phyloP scores from a whole-genome alignment of 2,888 invertebrate genomes.

The Ischnura elegans region DNA sequence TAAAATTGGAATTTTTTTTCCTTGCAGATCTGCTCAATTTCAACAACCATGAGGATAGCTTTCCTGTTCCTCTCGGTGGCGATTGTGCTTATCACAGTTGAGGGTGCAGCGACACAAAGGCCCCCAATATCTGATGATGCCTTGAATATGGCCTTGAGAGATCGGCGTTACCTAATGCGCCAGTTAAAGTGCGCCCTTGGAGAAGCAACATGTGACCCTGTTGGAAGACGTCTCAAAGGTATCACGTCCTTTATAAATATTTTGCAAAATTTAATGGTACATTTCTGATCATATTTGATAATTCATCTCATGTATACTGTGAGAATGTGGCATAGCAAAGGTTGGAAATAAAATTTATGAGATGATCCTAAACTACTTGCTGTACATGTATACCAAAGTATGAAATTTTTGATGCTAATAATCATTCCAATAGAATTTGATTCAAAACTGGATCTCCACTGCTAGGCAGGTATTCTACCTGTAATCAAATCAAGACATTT shows the following conservation, averaged over 20 bases:
- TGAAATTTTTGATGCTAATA: no score
- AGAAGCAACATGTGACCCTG: slow-evolving; percentile 87
- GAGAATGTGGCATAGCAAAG: no score
- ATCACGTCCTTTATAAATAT: slow-evolving; percentile 69
- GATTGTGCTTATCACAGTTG: slow-evolving; percentile 32
- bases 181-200: slow-evolving; percentile 88
- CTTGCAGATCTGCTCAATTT: slow-evolving; percentile 43
- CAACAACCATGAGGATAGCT: slow-evolving; percentile 56
- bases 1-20: neutral
- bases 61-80: slow-evolving; percentile 36
- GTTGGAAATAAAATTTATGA: no score
- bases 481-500: no score
- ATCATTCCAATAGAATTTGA: no score
- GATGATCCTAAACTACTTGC: no score
- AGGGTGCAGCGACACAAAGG: slow-evolving; percentile 72
- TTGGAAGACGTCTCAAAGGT: slow-evolving; percentile 87
- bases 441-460: no score
- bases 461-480: no score
- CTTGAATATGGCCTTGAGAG: slow-evolving; percentile 84
- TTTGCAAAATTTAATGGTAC: no score
- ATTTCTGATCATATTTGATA: no score
- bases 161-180: slow-evolving; percentile 85
- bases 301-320: no score
- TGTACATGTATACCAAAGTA: no score
- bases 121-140: slow-evolving; percentile 83